These are phyloP conservation scores for Calameuta idolon DNA, from an alignment of 2,888 invertebrate species.

Conservation along the genomic window DNA sequence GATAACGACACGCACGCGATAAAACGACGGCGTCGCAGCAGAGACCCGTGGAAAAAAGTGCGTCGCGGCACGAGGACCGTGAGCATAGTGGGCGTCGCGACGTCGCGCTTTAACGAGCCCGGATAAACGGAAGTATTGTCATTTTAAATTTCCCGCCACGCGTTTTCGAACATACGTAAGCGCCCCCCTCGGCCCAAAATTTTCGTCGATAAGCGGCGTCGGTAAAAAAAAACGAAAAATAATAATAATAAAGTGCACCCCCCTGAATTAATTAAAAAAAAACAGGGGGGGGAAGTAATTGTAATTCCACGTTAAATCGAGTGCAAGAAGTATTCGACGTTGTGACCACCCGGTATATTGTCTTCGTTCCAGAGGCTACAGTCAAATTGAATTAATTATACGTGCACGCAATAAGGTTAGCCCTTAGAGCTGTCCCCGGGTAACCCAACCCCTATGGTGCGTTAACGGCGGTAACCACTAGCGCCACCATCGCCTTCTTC, in stretches of 20 bases:
- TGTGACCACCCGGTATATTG: neutral
- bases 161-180: too few species aligned
- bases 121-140: too few species aligned
- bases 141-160: too few species aligned
- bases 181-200: too few species aligned
- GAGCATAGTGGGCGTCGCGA: too few species aligned
- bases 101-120: neutral
- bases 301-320: neutral
- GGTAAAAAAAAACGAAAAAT: too few species aligned
- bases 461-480: neutral
- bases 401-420: constrained; percentile 21
- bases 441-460: neutral
- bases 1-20: neutral
- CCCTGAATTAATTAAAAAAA: too few species aligned
- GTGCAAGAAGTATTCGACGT: neutral
- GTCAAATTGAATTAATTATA: constrained; percentile 40
- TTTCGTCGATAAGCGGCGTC: too few species aligned
- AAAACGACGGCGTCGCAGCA: neutral
- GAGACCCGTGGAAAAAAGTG: neutral
- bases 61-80: neutral
- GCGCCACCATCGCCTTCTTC: neutral
- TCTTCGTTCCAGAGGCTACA: neutral
- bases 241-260: too few species aligned
- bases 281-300: neutral
- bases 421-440: neutral